Evolutionary conservation across 2,797 vertebrate species (phyloP), one percentile per base, ranked within the genome.

Genomic region (Acestrorhynchus altus): DNA sequence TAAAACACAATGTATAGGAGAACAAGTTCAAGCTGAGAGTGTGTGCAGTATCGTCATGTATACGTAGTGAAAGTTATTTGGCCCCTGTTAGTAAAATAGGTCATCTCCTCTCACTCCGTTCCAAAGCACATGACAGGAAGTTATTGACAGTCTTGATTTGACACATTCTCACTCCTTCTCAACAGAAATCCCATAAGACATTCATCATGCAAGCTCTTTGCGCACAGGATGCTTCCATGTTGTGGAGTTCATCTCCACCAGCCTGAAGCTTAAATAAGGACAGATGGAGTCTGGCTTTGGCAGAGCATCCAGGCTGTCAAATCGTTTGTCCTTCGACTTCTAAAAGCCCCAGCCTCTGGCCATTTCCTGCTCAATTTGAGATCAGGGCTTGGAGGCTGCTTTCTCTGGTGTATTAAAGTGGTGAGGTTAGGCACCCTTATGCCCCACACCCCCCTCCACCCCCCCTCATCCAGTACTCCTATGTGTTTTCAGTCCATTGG

Each of bases 401-500:
- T 12, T 24, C 26, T 66, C n/a, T 39, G 70, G 51, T 22, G 42
- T 59, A 67, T 72, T 76, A 71, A 71, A 72, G 78, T 80, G 72
- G 40, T 35, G 51, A 75, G 57, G 72, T 79, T 66, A 39, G 64
- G 56, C 13, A 26, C 24, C 56, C 56, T 28, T 0, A 22, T 28
- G 56, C 56, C 56, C 56, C 61, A 54, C 49, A 51, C 52, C 52
- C 20, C 63, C 40, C 44, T 40, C 54, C 20, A 35, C n/a, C 11
- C 18, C 76, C 47, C 74, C 67, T 67, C 22, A n/a, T n/a, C n/a
- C 49, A 28, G 10, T 42, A 31, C 22, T 83, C 76, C 83, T 64
- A 84, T 83, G 77, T 78, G 78, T 85, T 83, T 83, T 82, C 76
- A 15, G 24, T 83, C 81, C 65, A 72, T 79, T 72, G 72, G 78